A percentile compares a stretch with the other conserved stretches of the same genome.
These are phyloP conservation scores for Streptopelia turtur DNA, from an alignment of 2,797 vertebrate species.

Conservation along the genomic window DNA sequence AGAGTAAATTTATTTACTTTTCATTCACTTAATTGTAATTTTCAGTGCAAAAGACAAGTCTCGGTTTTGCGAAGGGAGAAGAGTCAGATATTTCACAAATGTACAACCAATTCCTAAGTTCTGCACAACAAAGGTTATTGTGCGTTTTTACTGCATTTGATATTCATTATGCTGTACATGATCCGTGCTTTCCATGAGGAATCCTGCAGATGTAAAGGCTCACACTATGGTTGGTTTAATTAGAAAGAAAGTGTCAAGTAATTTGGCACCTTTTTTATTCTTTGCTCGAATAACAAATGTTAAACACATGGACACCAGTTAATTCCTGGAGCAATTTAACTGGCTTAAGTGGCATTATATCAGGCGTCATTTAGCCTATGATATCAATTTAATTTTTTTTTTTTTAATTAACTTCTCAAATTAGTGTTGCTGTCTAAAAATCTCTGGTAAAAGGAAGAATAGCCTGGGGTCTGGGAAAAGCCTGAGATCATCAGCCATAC, in stretches of 20 bases:
- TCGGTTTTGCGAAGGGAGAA: background rate
- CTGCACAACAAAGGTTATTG: constrained; percentile 21
- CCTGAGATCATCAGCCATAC: background rate
- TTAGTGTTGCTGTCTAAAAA: background rate
- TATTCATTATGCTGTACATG: constrained; percentile 28
- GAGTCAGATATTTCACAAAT: background rate
- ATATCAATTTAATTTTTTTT: background rate
- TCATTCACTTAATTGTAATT: constrained; percentile 28
- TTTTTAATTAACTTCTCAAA: background rate
- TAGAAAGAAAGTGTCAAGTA: constrained; percentile 63
- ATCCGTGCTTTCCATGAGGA: constrained; percentile 56
- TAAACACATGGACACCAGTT: constrained; percentile 22
- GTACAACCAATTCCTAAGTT: constrained; percentile 42
- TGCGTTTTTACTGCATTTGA: constrained; percentile 46
- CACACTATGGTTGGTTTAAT: constrained; percentile 60
- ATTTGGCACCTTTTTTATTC: constrained; percentile 55
- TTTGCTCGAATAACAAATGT: constrained; percentile 61
- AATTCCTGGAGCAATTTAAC: background rate
- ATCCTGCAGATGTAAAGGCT: constrained; percentile 64
- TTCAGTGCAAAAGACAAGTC: constrained; percentile 21
- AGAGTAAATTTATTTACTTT: constrained; percentile 5
- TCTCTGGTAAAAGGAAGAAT: background rate
- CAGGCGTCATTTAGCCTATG: background rate
- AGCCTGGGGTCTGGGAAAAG: background rate
- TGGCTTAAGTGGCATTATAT: background rate